Base-by-base conservation (phyloP, 2,888 invertebrate genomes). In the Cyrtodaria siliqua region DNA sequence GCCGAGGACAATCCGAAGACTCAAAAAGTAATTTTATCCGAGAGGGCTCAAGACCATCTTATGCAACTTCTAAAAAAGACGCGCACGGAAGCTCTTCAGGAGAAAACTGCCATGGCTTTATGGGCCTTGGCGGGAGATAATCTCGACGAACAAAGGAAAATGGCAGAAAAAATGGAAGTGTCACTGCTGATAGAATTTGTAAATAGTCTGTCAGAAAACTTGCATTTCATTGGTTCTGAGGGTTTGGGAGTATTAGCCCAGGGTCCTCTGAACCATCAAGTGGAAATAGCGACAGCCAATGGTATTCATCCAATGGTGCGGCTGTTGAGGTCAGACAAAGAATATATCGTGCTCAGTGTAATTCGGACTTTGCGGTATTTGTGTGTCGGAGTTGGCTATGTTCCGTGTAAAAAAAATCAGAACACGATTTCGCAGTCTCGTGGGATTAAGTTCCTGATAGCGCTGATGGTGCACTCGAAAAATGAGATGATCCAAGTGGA, bases 191-290 rank as follows among this genome's bases (percentile, higher is more conserved):
- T 92, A 27, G 92, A 92, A 72, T 92, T 92, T 84, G 83, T 92
- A 8, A 89, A 89, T 64, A 89, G 91, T 18, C 69, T 89, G 72
- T 88, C 90, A 16, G 90, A 91, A 61, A 86, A 90, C 61, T 87
- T 92, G 18, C 92, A 92, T 77, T 89, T 77, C 38, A 92, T 92
- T 60, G 92, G 92, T 18, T 91, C 91, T 16, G 92, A 92, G 73
- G 91, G 89, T 0, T 68, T 92, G 6, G 90, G 90, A 8, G 92
- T 92, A 1, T 76, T 92, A 23, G 90, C 91, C 12, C 89, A 90
- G 66, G 92, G 92, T 4, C 91, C 92, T 1, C 67, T 87, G 8
- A 89, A 84, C 72, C 84, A 87, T 73, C 91, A 91, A 61, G 74
- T 85, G n/a, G 87, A 86, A 20, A 92, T 92, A 62, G 89, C 87